phyloP scores from a whole-genome alignment of 2,888 invertebrate genomes.

The Apamea sordens region DNA sequence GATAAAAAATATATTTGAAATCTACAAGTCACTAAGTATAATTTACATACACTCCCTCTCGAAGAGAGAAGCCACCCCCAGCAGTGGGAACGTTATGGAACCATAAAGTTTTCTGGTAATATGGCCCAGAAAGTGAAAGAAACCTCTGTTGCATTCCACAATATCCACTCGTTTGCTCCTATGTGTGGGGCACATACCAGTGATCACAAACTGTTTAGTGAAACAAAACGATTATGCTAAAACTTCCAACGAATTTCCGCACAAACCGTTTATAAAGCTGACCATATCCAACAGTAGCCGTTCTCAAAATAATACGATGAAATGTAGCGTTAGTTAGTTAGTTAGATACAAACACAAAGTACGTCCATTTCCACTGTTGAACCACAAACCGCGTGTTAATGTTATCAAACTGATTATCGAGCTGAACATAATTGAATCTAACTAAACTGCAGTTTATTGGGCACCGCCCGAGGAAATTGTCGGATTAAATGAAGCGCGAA shows the following conservation, averaged over 20 bases:
- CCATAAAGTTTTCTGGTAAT: neutral
- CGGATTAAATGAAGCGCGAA: slow-evolving; percentile 13
- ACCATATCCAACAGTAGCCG: neutral
- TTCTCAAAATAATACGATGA: neutral
- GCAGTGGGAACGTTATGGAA: neutral
- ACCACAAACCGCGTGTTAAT: neutral
- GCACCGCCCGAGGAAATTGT: slow-evolving; percentile 22
- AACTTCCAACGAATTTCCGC: neutral
- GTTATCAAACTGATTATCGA: slow-evolving; percentile 26
- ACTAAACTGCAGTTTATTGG: slow-evolving; percentile 37
- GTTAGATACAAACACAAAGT: slow-evolving; percentile 7
- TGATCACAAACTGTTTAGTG: neutral
- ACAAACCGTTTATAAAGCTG: neutral
- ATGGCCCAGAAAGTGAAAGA: neutral
- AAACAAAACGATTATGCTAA: neutral
- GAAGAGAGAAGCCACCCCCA: no score
- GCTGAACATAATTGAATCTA: slow-evolving; percentile 31
- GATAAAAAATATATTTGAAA: neutral
- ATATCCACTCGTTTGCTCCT: neutral
- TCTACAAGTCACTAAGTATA: neutral
- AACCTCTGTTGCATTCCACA: neutral
- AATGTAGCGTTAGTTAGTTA: neutral
- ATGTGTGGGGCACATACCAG: neutral
- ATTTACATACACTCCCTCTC: neutral
- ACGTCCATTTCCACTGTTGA: neutral